Conservation (phyloP, 1,140 invertebrate genomes). For the Drosophila trapezifrons region DNA sequence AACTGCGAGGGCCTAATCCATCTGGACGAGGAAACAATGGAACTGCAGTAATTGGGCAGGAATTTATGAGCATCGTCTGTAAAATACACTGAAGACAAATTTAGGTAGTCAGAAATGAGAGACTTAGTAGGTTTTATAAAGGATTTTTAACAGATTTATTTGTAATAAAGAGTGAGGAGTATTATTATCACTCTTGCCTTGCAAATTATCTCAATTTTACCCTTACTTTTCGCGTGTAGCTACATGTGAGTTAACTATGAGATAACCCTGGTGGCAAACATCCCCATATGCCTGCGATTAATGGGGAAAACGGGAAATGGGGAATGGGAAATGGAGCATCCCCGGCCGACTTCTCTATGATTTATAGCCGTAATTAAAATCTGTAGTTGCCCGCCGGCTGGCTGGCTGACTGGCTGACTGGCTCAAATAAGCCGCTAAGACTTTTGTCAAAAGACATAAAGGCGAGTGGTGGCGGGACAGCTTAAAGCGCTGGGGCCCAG, state of each 20-base stretch:
- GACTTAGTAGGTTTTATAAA: no score
- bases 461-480: conserved; percentile 22
- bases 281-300: conserved; percentile 22
- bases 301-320: background rate
- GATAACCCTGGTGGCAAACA: background rate
- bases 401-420: background rate
- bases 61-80: background rate
- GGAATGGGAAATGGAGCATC: conserved; percentile 2
- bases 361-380: conserved; percentile 81
- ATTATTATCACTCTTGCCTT: background rate
- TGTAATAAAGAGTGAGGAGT: accelerated
- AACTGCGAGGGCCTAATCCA: conserved; percentile 20
- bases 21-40: conserved; percentile 51
- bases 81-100: conserved; percentile 8
- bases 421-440: conserved; percentile 67
- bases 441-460: conserved; percentile 78
- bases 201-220: background rate
- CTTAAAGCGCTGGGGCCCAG: conserved; percentile 44
- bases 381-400: conserved; percentile 39
- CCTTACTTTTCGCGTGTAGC: background rate
- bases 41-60: conserved; percentile 34
- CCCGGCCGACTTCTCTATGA: conserved; percentile 44
- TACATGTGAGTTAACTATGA: conserved; percentile 2
- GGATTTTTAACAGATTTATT: background rate
- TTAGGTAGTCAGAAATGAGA: no score